Evolutionary conservation across 2,888 invertebrate genomes (phyloP).

Genomic region (Itoplectis maculator): DNA sequence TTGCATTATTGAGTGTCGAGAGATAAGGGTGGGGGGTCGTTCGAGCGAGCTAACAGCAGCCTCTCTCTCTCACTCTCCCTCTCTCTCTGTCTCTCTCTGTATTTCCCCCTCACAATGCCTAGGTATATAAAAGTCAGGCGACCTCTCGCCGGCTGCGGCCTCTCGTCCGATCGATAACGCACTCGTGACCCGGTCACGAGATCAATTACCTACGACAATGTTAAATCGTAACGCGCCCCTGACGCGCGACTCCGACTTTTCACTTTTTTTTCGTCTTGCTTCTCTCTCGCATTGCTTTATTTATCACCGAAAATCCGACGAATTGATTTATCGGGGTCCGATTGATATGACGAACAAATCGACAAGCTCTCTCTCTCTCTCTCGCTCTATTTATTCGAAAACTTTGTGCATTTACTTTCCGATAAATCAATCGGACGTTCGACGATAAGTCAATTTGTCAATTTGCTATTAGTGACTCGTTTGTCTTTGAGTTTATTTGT

Average conservation of each 20-base stretch:
- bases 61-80: background rate
- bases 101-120: slow-evolving; percentile 8
- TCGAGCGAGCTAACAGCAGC: background rate
- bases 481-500: too few relatives aligned
- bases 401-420: too few relatives aligned
- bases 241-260: background rate
- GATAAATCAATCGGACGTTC: too few relatives aligned
- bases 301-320: background rate
- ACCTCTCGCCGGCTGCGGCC: slow-evolving; percentile 46
- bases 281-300: background rate
- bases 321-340: background rate
- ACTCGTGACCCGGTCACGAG: slow-evolving; percentile 71
- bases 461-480: too few relatives aligned
- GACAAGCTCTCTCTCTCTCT: background rate
- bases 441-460: too few relatives aligned
- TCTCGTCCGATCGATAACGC: slow-evolving; percentile 67
- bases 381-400: slow-evolving; percentile 8
- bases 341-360: background rate
- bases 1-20: slow-evolving; percentile 63
- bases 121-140: slow-evolving; percentile 57
- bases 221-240: slow-evolving; percentile 41
- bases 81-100: background rate
- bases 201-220: slow-evolving; percentile 68
- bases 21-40: slow-evolving; percentile 9
- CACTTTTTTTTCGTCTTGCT: background rate